Evolutionary conservation across 2,888 invertebrate genomes (phyloP), one percentile per base, ranked within the genome.

Genomic region (Mellilla xanthometata): DNA sequence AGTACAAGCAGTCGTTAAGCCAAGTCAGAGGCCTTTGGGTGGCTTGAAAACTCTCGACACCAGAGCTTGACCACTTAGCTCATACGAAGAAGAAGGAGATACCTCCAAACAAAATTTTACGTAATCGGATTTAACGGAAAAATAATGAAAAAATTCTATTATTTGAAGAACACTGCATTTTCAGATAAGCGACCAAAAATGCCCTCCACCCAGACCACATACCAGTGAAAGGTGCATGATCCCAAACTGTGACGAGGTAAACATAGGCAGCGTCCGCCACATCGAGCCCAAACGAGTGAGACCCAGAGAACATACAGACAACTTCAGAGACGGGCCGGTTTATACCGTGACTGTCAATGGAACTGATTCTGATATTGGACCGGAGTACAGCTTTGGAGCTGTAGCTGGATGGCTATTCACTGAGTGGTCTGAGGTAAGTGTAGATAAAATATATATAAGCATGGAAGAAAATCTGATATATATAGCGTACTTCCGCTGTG

Each of bases 371-470:
- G 79, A 83, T 40, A 61, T 85, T 10, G 87, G 87, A 22, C 87
- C 87, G 0, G 80, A 81, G 54, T 87, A 88, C 30, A 79, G 71
- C n/a, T 79, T 81, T 19, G 80, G 75, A 58, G 69, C 76, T 26
- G 72, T 78, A 6, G 76, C 76, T 29, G 83, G 91, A 23, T 92
- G 92, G 92, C 87, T 92, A 34, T 90, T 81, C 43, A 91, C 92
- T 0, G 90, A 91, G 8, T 92, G 92, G 92, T 89, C 91, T 6
- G 89, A 91, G 81, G 92, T 91, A 65, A 58, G 72, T n/a, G n/a
- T n/a, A n/a, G n/a, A n/a, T n/a, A n/a, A n/a, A n/a, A n/a, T n/a
- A n/a, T n/a, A n/a, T n/a, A n/a, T n/a, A n/a, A n/a, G n/a, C n/a
- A n/a, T n/a, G n/a, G n/a, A n/a, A n/a, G n/a, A n/a, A n/a, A n/a